These are phyloP conservation scores for Drosophila crucigera DNA, from an alignment of 2,888 invertebrate species.

Conservation along the genomic window DNA sequence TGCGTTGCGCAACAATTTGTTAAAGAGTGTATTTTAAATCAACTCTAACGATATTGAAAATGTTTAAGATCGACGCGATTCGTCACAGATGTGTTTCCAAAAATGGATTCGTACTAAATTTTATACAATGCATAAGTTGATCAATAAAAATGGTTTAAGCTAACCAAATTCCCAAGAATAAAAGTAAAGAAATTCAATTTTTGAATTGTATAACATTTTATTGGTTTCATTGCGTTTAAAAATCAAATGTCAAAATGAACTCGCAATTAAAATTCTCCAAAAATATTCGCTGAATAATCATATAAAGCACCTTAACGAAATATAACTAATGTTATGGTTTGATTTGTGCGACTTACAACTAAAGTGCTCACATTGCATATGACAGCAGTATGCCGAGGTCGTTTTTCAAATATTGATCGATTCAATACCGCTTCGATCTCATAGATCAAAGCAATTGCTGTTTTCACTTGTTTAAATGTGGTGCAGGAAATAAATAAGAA, in stretches of 20 bases:
- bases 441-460: slow-evolving; percentile 2
- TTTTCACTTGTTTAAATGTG: slow-evolving; percentile 6
- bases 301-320: slow-evolving; percentile 67
- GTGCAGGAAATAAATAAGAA: slow-evolving; percentile 40
- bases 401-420: slow-evolving; percentile 12
- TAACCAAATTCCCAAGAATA: background rate
- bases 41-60: background rate
- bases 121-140: background rate
- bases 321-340: slow-evolving; percentile 42
- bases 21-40: background rate
- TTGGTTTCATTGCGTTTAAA: slow-evolving; percentile 49
- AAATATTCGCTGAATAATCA: slow-evolving; percentile 59
- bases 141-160: background rate
- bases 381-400: slow-evolving; percentile 14
- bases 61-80: background rate
- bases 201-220: slow-evolving; percentile 57
- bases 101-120: background rate
- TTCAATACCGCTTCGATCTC: slow-evolving; percentile 11
- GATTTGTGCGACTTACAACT: slow-evolving; percentile 65
- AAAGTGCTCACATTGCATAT: slow-evolving; percentile 19
- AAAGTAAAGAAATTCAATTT: background rate
- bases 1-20: background rate
- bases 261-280: slow-evolving; percentile 51
- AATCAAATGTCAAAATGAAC: slow-evolving; percentile 50
- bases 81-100: background rate